phyloP scores from a whole-genome alignment of 2,113 vertebrate species.

The Penelope pileata region DNA sequence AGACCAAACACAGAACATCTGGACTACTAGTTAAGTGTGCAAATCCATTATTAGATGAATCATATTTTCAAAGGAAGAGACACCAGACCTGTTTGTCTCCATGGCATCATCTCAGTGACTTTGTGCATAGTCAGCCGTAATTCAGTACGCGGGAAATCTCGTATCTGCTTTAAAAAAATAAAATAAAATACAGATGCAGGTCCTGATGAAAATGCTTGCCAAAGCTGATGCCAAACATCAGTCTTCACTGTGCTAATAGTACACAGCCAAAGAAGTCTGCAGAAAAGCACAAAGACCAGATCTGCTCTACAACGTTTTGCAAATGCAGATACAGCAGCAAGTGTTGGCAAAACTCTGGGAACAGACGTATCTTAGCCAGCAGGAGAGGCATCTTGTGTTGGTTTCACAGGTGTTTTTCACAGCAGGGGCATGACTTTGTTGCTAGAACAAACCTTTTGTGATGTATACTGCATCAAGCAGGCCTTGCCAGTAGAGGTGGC shows the following conservation, averaged over 20 bases:
- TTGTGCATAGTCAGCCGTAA: not conserved
- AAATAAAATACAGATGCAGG: not conserved
- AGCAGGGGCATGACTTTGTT: not conserved
- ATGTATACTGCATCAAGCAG: accelerated
- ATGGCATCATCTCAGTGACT: not conserved
- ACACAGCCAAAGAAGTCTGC: not conserved
- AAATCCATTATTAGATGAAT: not conserved
- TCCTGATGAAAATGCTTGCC: not conserved
- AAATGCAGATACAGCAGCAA: not conserved
- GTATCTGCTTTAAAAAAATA: not conserved
- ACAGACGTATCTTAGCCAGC: accelerated
- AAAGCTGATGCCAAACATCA: not conserved
- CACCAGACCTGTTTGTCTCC: not conserved
- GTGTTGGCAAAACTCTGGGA: not conserved
- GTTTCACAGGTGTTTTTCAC: not conserved
- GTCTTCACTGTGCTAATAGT: not conserved
- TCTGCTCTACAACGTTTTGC: not conserved
- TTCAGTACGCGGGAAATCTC: not conserved
- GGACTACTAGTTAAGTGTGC: not conserved
- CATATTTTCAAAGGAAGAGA: not conserved
- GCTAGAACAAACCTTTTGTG: not conserved
- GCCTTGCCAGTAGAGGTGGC: not conserved
- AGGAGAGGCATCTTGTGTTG: not conserved
- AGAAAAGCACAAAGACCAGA: not conserved
- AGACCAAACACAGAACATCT: not conserved